Conservation (phyloP, 1,140 invertebrate genomes). For the Diabrotica undecimpunctata region DNA sequence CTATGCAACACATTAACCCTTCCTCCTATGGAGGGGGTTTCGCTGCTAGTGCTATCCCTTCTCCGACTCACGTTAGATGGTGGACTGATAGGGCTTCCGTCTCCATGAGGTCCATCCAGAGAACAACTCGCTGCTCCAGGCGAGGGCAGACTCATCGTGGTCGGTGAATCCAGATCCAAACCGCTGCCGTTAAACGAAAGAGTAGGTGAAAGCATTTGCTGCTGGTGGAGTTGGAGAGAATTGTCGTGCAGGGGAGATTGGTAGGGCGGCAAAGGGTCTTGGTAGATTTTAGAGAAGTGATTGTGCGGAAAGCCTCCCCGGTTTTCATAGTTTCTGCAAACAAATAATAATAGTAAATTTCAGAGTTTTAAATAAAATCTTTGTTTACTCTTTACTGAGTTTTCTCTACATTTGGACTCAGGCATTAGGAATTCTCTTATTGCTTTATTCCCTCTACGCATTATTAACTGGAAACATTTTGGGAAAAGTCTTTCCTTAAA, state of each 20-base stretch:
- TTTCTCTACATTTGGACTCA: too few relatives aligned
- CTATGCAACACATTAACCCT: slow-evolving; percentile 78
- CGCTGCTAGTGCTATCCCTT: slow-evolving; percentile 39
- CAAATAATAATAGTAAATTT: not conserved
- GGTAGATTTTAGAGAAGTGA: slow-evolving; percentile 48
- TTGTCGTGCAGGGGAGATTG: slow-evolving; percentile 39
- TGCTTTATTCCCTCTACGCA: too few relatives aligned
- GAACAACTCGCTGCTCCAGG: slow-evolving; percentile 67
- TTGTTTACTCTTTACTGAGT: too few relatives aligned
- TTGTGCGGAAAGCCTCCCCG: slow-evolving; percentile 39
- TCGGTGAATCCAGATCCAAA: slow-evolving; percentile 70
- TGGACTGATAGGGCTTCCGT: slow-evolving; percentile 55
- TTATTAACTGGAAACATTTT: too few relatives aligned
- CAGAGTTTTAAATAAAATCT: too few relatives aligned
- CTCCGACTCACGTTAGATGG: slow-evolving; percentile 61
- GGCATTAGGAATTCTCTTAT: too few relatives aligned
- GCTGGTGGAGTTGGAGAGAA: slow-evolving; percentile 62
- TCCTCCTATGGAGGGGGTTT: slow-evolving; percentile 51
- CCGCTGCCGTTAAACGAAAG: slow-evolving; percentile 66
- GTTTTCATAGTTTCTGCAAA: slow-evolving; percentile 41
- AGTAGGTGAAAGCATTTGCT: slow-evolving; percentile 62
- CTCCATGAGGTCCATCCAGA: slow-evolving; percentile 59
- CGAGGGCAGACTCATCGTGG: slow-evolving; percentile 73
- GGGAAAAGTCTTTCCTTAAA: too few relatives aligned
- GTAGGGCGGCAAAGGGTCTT: slow-evolving; percentile 45